Percentiles rank a stretch among this genome's conserved stretches.
phyloP scores from a whole-genome alignment of 2,113 vertebrate genomes.

The Plecotus auritus region DNA sequence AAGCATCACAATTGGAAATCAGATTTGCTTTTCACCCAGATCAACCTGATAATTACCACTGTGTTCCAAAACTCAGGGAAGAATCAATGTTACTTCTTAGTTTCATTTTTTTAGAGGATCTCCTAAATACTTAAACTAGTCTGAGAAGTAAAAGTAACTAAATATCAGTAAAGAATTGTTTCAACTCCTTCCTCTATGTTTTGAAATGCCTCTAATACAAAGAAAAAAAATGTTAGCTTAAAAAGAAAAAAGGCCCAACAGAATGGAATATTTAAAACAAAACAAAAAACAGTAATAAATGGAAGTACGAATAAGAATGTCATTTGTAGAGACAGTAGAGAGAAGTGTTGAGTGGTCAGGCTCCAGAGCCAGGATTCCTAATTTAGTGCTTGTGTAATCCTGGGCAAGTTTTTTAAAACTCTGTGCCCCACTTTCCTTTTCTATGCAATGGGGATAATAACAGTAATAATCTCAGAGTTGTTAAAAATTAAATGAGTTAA shows the following conservation, averaged over 20 bases:
- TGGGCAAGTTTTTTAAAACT: not conserved
- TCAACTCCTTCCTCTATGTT: not conserved
- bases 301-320: not conserved
- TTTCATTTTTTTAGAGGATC: not conserved
- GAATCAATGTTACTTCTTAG: not conserved
- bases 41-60: not conserved
- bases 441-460: not conserved
- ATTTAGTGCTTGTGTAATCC: not conserved
- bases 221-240: not conserved
- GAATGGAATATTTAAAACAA: not conserved
- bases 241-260: not conserved
- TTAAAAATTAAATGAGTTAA: slow-evolving; percentile 44
- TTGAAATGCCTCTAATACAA: not conserved
- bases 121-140: slow-evolving; percentile 5
- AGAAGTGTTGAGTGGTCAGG: not conserved
- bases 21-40: slow-evolving; percentile 3
- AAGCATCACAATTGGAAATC: slow-evolving; percentile 15
- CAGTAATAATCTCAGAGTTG: not conserved
- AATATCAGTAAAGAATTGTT: not conserved
- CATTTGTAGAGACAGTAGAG: not conserved
- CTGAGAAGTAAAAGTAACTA: slow-evolving; percentile 27
- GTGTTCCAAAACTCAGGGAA: slow-evolving; percentile 23
- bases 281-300: not conserved
- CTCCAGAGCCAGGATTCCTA: not conserved
- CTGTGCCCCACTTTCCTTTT: slow-evolving; percentile 6